Base-by-base conservation (phyloP, 37 sponge, comb jelly and placozoan species). In the Corticium candelabrum region DNA sequence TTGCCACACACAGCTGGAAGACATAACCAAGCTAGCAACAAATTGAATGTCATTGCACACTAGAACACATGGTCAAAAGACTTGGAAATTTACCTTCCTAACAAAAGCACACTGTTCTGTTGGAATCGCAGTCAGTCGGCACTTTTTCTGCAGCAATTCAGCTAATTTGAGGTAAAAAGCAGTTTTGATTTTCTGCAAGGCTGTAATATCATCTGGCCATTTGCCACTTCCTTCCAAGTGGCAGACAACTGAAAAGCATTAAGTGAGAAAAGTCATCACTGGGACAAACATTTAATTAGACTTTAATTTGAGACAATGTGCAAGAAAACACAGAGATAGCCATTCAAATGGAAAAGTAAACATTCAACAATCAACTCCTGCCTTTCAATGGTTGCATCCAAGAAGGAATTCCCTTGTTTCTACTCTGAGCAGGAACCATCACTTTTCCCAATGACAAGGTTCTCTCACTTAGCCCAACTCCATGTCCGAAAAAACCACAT, bases 181-280 rank as follows among this genome's bases (percentile, higher is more conserved):
- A 31, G 96, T 83, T 76, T 93, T 95, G 40, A 95, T 73, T 35
- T 88, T 79, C 29, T 67, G 35, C 62, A 99, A 90, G 68, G 93
- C 99, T 0, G 76, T 77, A 31, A 92, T 74, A 35, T 95, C 86
- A 34, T 94, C 89, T 33, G 99, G 99, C 99, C 99, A 99, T 80
- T 95, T 92, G 32, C 96, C 99, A 83, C 93, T 92, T 40, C 78
- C n/a, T 69, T 95, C 99, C 83, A 99, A 50, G 75, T 90, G 87
- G 34, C 87, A 85, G 34, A 99, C 86, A 37, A 90, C 91, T 86
- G 84, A 41, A 70, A 32, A 35, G 21, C 35, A 70, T 7, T 15
- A 32, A 70, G 73, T n/a, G 21, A 4, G 21, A 15, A 70, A 70
- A 43, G 5, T 11, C 56, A 43, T 21, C 56, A 43, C 5, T 21